Conservation (phyloP, 2,113 vertebrate genomes). For the Gallinago paraguaiae region DNA sequence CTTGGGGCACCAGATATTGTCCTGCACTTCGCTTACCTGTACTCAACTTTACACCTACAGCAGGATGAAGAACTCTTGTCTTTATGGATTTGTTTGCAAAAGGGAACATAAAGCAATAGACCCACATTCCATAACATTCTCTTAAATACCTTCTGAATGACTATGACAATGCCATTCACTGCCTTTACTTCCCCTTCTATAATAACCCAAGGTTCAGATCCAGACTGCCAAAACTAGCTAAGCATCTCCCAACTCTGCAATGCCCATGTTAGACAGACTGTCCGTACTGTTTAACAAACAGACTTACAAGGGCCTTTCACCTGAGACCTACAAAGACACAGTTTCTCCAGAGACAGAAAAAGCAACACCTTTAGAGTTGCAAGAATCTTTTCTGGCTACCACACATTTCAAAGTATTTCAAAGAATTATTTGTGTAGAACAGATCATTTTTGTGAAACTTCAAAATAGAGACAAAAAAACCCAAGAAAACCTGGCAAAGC, state of each 20-base stretch:
- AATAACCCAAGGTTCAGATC: neutral
- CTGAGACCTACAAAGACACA: neutral
- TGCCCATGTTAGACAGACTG: neutral
- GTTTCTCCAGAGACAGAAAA: neutral
- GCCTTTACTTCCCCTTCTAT: neutral
- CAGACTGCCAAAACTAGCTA: neutral
- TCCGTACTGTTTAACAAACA: neutral
- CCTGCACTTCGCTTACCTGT: neutral
- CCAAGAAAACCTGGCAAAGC: constrained; percentile 37
- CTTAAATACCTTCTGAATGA: neutral
- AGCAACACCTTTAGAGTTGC: neutral
- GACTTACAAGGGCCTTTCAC: neutral
- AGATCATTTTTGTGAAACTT: neutral
- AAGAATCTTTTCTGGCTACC: neutral
- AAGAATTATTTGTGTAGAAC: constrained; percentile 8
- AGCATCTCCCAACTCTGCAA: neutral
- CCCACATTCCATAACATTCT: neutral
- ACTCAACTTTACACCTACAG: neutral
- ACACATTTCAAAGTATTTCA: neutral
- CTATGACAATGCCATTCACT: neutral
- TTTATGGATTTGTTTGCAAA: neutral
- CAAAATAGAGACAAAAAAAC: neutral
- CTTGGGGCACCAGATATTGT: neutral
- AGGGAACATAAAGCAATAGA: neutral
- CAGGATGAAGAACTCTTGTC: neutral